These are phyloP conservation scores for Neogale vison DNA, from an alignment of 2,113 vertebrate species.

Conservation along the genomic window DNA sequence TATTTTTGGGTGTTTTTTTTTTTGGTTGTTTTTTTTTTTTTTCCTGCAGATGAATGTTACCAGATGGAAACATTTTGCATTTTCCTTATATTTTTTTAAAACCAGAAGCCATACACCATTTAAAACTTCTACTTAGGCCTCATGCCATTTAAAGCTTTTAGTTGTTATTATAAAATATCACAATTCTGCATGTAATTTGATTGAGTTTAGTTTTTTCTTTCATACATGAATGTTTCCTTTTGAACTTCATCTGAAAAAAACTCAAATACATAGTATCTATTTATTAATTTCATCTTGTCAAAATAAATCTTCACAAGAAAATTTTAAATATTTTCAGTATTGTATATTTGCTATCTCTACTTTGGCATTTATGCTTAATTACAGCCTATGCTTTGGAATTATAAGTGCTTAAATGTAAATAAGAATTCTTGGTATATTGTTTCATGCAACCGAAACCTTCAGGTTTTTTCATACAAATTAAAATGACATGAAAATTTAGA, in stretches of 20 bases:
- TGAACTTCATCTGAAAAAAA: constrained; percentile 74
- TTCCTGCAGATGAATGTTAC: neutral
- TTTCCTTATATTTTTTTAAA: neutral
- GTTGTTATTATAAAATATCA: neutral
- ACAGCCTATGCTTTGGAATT: neutral
- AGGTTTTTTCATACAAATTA: neutral
- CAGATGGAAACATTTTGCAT: neutral
- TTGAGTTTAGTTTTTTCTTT: constrained; percentile 5
- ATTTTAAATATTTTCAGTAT: neutral
- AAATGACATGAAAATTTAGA: neutral
- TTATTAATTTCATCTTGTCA: neutral
- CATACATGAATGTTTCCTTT: constrained; percentile 57
- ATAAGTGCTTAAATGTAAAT: neutral
- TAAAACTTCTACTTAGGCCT: neutral
- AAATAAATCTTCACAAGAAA: neutral
- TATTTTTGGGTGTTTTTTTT: too few relatives aligned
- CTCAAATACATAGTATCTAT: constrained; percentile 77
- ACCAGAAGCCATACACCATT: neutral
- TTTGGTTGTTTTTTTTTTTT: neutral
- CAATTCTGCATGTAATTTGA: neutral
- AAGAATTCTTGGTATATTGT: neutral
- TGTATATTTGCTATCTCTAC: neutral
- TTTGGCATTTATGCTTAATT: neutral
- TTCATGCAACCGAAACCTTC: neutral
- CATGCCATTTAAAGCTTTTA: neutral